Evolutionary conservation across 2,113 vertebrate genomes (phyloP), one percentile per base, ranked within the genome.

Genomic region (Dinomys branickii): DNA sequence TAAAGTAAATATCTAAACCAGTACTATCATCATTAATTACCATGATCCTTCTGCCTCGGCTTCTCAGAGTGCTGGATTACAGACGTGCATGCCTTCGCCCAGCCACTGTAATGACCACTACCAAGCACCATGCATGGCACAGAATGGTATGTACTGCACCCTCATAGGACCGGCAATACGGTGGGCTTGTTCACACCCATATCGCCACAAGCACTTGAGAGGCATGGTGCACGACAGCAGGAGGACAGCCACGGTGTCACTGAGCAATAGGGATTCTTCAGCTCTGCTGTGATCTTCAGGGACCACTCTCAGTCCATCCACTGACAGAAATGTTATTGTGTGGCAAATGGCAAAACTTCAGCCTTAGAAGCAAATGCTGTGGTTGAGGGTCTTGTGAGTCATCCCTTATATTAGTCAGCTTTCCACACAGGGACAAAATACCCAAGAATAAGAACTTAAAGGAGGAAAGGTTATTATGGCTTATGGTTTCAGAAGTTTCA

Each of bases 351-450:
- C n/a, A 58, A 1, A 4, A 94, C 91, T 95, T 93, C 88, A 83
- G 96, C 33, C 82, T 44, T 58, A 58, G 97, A 97, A 97, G 92
- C 83, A 85, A 44, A 94, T 95, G 81, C 90, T 82, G 97, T 91
- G 86, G 92, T 89, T 85, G 69, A 50, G 85, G 96, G 96, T 95
- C 96, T 86, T 13, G 50, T 92, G 97, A 77, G 33, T 14, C n/a
- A 11, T 80, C 56, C 97, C 96, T 97, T 81, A 85, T 96, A 83
- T 87, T 71, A 88, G 91, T 77, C 41, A 47, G 24, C 41, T 77
- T 47, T 24, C 73, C 41, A 77, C 24, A 28, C 12, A 12, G 12
- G 26, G 38, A 22, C 71, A 75, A 75, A 75, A 5, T 28, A 47
- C 41, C 24, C 3, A 0, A 47, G 73, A 47, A 13, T 77, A 47